Evolutionary conservation across 2,797 vertebrate genomes (phyloP).

Genomic region (Lemur catta): DNA sequence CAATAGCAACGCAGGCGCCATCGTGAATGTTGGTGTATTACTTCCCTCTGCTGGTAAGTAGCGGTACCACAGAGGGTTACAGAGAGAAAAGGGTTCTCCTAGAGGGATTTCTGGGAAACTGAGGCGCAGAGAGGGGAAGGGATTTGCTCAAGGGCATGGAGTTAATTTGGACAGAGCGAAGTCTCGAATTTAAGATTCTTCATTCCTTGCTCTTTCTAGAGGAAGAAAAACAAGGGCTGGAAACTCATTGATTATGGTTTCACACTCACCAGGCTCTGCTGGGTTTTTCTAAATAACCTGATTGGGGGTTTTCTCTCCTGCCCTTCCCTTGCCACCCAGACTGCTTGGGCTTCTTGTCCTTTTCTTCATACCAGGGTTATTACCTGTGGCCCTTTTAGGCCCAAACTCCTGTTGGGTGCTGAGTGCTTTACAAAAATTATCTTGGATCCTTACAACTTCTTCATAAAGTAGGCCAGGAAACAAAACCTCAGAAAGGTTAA

Average conservation of each 20-base stretch:
- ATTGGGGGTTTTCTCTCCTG: not conserved
- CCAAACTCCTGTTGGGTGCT: not conserved
- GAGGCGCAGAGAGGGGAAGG: not conserved
- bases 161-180: not conserved
- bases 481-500: not conserved
- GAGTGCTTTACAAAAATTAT: not conserved
- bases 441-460: not conserved
- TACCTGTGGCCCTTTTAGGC: not conserved
- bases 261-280: not conserved
- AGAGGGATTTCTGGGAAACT: not conserved
- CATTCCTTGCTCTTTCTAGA: not conserved
- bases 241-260: not conserved
- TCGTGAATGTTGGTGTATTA: not conserved
- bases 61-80: not conserved
- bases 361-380: not conserved
- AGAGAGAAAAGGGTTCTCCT: not conserved
- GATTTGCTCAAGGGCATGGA: not conserved
- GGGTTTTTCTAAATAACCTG: not conserved
- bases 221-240: not conserved
- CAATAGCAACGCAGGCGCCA: fast-evolving
- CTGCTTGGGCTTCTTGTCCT: not conserved
- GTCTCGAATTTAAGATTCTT: not conserved
- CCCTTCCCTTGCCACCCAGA: not conserved
- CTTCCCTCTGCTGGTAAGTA: slow-evolving; percentile 59
- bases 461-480: not conserved